Conservation (phyloP, 1,140 invertebrate genomes). For the Sitophilus oryzae region DNA sequence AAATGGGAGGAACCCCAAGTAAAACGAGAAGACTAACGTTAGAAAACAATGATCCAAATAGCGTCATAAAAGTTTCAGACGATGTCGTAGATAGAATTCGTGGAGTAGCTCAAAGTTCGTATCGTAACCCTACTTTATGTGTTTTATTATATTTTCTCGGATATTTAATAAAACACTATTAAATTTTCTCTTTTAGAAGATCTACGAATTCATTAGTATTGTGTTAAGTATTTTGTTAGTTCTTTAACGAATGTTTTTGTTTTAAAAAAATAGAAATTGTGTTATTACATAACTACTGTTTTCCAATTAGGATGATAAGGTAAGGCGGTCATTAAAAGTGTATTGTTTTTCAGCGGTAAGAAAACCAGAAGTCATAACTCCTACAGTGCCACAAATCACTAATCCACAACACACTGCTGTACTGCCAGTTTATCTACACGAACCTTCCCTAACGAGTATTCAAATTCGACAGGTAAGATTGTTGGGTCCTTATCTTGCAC, state of each 20-base stretch:
- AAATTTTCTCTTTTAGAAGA: no score
- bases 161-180: no score
- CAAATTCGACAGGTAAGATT: constrained; percentile 37
- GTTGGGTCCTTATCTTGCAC: background rate
- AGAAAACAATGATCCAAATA: constrained; percentile 42
- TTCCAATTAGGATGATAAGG: background rate
- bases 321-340: background rate
- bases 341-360: constrained; percentile 23
- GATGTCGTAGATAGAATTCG: constrained; percentile 40
- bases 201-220: no score
- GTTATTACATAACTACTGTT: background rate
- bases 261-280: constrained; percentile 2
- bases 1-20: constrained; percentile 40
- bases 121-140: constrained; percentile 27
- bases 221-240: background rate
- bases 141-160: constrained; percentile 2
- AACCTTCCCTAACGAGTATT: constrained; percentile 41
- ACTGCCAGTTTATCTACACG: constrained; percentile 33
- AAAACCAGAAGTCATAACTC: constrained; percentile 1
- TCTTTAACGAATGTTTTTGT: background rate
- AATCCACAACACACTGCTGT: constrained; percentile 13
- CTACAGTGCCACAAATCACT: constrained; percentile 5
- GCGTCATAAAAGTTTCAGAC: constrained; percentile 43
- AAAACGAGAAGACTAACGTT: constrained; percentile 43
- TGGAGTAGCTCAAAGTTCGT: constrained; percentile 36